A percentile compares a stretch with the other conserved stretches of the same genome.
phyloP scores from a whole-genome alignment of 2,888 invertebrate species.

The Drosophila helvetica region DNA sequence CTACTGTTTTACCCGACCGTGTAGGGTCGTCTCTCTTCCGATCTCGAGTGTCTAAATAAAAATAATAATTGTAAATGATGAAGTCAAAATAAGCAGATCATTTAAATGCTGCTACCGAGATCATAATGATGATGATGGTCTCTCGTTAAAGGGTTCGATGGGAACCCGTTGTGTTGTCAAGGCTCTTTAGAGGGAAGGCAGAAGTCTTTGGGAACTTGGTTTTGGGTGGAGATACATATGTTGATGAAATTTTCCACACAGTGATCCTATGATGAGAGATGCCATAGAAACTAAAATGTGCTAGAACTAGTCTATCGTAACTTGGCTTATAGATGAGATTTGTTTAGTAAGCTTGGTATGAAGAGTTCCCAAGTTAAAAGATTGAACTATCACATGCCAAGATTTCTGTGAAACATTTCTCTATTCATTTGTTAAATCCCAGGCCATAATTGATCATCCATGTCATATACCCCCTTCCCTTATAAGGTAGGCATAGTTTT shows the following conservation, averaged over 20 bases:
- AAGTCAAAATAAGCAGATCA: conserved; percentile 80
- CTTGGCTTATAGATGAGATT: not conserved
- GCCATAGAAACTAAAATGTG: not conserved
- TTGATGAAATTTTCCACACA: not conserved
- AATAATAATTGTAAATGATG: conserved; percentile 80
- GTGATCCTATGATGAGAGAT: not conserved
- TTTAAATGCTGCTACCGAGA: conserved; percentile 54
- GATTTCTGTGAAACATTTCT: too few species aligned
- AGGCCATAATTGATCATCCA: not conserved
- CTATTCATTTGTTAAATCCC: not conserved
- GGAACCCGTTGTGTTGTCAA: not conserved
- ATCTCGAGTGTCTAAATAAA: conserved; percentile 77
- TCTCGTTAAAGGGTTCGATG: not conserved
- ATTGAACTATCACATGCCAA: not conserved
- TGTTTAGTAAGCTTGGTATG: not conserved
- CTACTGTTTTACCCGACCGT: conserved; percentile 70
- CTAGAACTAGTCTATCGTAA: not conserved
- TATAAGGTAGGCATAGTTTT: conserved; percentile 21
- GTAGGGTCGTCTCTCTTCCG: conserved; percentile 3
- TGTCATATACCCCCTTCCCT: not conserved
- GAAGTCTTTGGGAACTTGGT: not conserved
- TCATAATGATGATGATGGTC: conserved; percentile 34
- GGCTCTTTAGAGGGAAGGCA: not conserved
- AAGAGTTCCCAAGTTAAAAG: not conserved
- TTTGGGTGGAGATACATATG: not conserved